Evolutionary conservation across 2,797 vertebrate genomes (phyloP).

Genomic region (Aphelocoma californica): DNA sequence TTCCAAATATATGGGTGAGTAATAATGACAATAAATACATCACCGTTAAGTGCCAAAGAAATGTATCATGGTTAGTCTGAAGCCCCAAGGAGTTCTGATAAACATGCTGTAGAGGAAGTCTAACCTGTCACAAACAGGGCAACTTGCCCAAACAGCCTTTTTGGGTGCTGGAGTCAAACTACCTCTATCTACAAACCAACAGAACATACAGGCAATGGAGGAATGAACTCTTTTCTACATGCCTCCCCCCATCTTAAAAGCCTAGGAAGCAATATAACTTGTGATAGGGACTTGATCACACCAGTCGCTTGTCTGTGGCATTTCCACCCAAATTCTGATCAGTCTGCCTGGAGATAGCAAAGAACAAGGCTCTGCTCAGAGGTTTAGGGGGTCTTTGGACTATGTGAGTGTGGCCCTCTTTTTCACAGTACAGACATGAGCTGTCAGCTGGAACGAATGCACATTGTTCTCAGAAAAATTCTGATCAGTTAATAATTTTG

Average conservation of each 20-base stretch:
- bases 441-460: not conserved
- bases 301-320: not conserved
- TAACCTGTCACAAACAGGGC: not conserved
- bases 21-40: slow-evolving; percentile 31
- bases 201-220: not conserved
- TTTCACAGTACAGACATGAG: not conserved
- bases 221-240: not conserved
- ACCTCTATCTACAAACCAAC: not conserved
- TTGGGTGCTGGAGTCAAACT: not conserved
- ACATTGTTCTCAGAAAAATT: not conserved
- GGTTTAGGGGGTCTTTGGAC: not conserved
- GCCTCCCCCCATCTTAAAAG: not conserved
- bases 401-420: not conserved
- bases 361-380: not conserved
- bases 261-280: not conserved
- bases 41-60: not conserved
- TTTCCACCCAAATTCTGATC: not conserved
- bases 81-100: not conserved
- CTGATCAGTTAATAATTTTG: not conserved
- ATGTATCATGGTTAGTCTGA: not conserved
- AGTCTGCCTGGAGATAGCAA: not conserved
- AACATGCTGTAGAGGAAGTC: not conserved
- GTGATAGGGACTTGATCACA: not conserved
- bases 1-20: slow-evolving; percentile 25
- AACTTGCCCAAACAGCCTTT: not conserved